These are phyloP conservation scores for Euplexia lucipara DNA, from an alignment of 2,888 invertebrate genomes.

Conservation along the genomic window DNA sequence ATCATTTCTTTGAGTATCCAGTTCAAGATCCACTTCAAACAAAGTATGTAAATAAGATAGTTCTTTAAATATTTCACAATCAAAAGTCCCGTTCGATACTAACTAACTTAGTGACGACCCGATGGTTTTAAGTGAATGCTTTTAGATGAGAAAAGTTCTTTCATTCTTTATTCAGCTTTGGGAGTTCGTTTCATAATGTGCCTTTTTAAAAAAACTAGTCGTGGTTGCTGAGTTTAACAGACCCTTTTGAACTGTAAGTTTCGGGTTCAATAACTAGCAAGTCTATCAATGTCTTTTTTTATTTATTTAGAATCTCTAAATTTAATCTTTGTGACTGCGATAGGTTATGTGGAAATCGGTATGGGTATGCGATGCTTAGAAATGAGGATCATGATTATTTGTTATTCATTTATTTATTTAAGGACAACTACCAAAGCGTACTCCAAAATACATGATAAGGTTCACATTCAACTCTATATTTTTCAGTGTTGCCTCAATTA, in stretches of 20 bases:
- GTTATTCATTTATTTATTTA: no score
- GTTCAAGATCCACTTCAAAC: neutral
- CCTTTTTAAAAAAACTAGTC: conserved; percentile 20
- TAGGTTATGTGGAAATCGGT: no score
- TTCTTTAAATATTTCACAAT: conserved; percentile 31
- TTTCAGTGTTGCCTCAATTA: no score
- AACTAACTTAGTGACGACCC: conserved; percentile 40
- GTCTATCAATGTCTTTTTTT: neutral
- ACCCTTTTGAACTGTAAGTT: conserved; percentile 13
- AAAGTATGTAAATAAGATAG: conserved; percentile 7
- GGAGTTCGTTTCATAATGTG: conserved; percentile 34
- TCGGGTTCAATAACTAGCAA: neutral
- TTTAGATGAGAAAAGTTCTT: conserved; percentile 55
- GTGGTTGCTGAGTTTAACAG: conserved; percentile 20
- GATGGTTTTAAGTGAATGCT: conserved; percentile 46
- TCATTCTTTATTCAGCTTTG: conserved; percentile 24
- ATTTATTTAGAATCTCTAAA: no score
- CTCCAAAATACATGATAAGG: no score
- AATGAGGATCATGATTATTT: no score
- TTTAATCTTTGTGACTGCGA: no score
- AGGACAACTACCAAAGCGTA: no score
- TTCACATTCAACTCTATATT: no score
- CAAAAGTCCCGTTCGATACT: conserved; percentile 28
- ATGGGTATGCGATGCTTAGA: no score
- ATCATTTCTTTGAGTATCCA: neutral